phyloP scores from a whole-genome alignment of 1,140 invertebrate genomes.

The Mycetomoellerius zeteki region DNA sequence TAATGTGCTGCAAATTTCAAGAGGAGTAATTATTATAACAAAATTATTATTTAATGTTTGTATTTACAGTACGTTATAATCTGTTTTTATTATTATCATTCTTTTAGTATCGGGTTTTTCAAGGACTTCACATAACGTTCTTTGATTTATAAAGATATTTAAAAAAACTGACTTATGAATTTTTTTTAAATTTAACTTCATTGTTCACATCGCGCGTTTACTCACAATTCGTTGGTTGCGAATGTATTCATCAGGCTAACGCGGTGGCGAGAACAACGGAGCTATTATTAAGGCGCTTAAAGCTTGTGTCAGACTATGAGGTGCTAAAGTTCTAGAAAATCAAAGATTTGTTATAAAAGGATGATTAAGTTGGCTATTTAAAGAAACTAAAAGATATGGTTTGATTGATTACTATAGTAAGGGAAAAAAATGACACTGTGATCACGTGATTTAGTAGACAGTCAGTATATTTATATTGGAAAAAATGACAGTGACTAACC shows the following conservation, averaged over 20 bases:
- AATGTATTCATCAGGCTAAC: slow-evolving; percentile 16
- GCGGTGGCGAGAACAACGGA: background rate
- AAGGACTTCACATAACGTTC: background rate
- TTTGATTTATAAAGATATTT: background rate
- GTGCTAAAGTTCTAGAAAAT: no score
- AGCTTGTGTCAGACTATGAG: no score
- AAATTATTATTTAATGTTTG: slow-evolving; percentile 14
- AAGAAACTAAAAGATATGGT: no score
- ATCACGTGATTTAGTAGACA: no score
- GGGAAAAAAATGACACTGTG: no score
- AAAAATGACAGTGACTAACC: no score
- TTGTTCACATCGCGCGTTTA: background rate
- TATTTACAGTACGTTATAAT: background rate
- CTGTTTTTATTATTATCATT: background rate
- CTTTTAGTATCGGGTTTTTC: background rate
- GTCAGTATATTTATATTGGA: no score
- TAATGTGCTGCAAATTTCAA: background rate
- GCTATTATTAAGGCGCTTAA: slow-evolving; percentile 10
- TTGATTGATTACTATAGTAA: no score
- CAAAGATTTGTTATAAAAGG: no score
- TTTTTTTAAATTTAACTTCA: background rate
- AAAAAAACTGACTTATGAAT: background rate
- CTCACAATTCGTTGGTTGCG: background rate
- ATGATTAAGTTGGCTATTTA: no score
- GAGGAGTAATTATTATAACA: background rate